Evolutionary conservation across 2,888 invertebrate species (phyloP).

Genomic region (Orthonevra nobilis): DNA sequence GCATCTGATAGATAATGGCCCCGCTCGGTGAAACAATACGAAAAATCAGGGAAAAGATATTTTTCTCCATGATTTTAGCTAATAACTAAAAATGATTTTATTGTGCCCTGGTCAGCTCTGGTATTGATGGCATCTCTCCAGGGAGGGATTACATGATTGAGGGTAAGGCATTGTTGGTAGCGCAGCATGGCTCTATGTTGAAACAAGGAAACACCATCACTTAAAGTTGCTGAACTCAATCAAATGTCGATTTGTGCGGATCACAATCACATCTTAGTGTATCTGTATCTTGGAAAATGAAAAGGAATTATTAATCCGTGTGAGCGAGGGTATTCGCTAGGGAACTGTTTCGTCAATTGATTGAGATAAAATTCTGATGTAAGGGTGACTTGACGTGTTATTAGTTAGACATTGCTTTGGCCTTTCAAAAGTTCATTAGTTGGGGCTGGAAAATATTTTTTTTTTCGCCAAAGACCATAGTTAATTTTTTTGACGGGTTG

Average conservation of each 20-base stretch:
- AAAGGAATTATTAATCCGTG: slow-evolving; percentile 68
- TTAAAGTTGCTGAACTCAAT: slow-evolving; percentile 62
- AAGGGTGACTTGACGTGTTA: neutral
- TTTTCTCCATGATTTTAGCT: slow-evolving; percentile 62
- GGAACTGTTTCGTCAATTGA: slow-evolving; percentile 55
- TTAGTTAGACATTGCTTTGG: slow-evolving; percentile 17
- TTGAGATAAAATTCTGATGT: slow-evolving; percentile 47
- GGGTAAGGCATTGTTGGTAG: slow-evolving; percentile 39
- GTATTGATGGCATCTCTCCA: slow-evolving; percentile 46
- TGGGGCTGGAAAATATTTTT: too few relatives aligned
- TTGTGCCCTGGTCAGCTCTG: slow-evolving; percentile 37
- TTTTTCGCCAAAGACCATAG: too few relatives aligned
- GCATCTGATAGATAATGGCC: slow-evolving; percentile 65
- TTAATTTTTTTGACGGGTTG: too few relatives aligned
- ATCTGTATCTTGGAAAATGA: slow-evolving; percentile 50
- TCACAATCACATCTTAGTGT: slow-evolving; percentile 57
- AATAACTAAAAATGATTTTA: slow-evolving; percentile 70
- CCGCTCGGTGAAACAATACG: slow-evolving; percentile 52
- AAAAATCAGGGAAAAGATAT: slow-evolving; percentile 29
- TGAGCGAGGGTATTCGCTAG: slow-evolving; percentile 32
- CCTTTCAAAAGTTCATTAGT: slow-evolving; percentile 31
- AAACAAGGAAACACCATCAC: slow-evolving; percentile 49
- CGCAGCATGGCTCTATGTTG: neutral
- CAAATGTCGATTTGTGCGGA: slow-evolving; percentile 66
- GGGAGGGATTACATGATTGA: slow-evolving; percentile 64